Base-by-base conservation (phyloP, 2,888 invertebrate species). In the Monochamus alternatus region DNA sequence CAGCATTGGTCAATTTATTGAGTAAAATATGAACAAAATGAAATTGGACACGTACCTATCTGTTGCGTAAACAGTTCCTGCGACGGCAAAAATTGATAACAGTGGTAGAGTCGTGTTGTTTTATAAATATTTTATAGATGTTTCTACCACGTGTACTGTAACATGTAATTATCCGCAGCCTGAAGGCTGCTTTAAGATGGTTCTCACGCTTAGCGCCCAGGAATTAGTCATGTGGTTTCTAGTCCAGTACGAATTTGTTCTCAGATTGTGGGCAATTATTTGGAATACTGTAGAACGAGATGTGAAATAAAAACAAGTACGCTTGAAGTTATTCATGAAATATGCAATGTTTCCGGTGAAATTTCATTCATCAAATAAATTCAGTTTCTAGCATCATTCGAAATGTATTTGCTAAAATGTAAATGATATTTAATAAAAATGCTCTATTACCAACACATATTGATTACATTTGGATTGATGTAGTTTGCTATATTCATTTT, bases 191-290 rank as follows among this genome's bases (percentile, higher is more conserved):
- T 87, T 86, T 84, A 83, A 83, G 84, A 83, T 84, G 85, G 86
- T 88, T 88, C 88, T 87, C 88, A 87, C 87, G 87, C 87, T 87
- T 87, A 84, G 84, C 84, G 84, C 83, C 79, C 83, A 79, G 75
- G 79, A 79, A 78, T 80, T 80, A 80, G 80, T 80, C 80, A 80
- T 80, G 68, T 79, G 80, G 79, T 79, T 78, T 76, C 73, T 76
- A 73, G 80, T 70, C 75, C 75, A 73, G 74, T 68, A 70, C 63
- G 65, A 73, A 76, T 76, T 55, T 66, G 74, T 68, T 69, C 69
- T 44, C 64, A 77, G 71, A 77, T 77, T 75, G 73, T 77, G 69
- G 58, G 65, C 66, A 77, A 77, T 75, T 77, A 77, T 75, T 74
- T 55, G 55, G 69, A 69, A 55, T 77, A 52, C 60, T 62, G 68